Conservation (phyloP, 2,888 invertebrate species). For the Monoplex corrugatus region DNA sequence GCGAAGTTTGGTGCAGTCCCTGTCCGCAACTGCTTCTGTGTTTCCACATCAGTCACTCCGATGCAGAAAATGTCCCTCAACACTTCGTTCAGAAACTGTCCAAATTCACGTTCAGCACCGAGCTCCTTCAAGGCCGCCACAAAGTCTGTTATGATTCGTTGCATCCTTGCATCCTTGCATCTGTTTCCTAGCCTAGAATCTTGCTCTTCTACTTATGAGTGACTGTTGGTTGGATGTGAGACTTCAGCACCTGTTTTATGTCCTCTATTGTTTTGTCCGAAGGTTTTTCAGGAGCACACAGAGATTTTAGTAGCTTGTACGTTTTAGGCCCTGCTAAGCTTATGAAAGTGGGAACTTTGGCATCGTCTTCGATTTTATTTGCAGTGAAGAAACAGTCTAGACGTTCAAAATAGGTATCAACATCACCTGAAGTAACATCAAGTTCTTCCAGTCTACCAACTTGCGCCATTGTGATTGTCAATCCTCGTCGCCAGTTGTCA, state of each 20-base stretch:
- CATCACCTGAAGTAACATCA: background rate
- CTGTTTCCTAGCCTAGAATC: background rate
- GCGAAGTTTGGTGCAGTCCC: background rate
- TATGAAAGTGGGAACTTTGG: background rate
- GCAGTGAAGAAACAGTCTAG: background rate
- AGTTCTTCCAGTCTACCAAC: background rate
- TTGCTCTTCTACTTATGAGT: background rate
- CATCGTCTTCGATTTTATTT: background rate
- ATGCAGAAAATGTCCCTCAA: background rate
- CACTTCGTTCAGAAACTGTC: background rate
- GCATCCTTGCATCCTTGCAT: background rate
- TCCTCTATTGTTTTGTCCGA: background rate
- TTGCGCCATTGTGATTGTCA: conserved; percentile 6
- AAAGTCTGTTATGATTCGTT: conserved; percentile 9
- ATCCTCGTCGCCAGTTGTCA: too few species aligned
- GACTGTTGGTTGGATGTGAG: background rate
- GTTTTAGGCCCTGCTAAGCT: background rate
- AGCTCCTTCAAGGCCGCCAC: background rate
- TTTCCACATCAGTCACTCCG: conserved; percentile 1
- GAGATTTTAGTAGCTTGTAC: conserved; percentile 15
- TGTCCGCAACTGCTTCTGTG: background rate
- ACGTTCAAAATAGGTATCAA: background rate
- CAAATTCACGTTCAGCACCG: background rate
- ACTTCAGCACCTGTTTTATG: background rate
- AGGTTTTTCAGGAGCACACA: background rate